These are phyloP conservation scores for Theocolax elegans DNA, from an alignment of 1,140 invertebrate species.

Conservation along the genomic window DNA sequence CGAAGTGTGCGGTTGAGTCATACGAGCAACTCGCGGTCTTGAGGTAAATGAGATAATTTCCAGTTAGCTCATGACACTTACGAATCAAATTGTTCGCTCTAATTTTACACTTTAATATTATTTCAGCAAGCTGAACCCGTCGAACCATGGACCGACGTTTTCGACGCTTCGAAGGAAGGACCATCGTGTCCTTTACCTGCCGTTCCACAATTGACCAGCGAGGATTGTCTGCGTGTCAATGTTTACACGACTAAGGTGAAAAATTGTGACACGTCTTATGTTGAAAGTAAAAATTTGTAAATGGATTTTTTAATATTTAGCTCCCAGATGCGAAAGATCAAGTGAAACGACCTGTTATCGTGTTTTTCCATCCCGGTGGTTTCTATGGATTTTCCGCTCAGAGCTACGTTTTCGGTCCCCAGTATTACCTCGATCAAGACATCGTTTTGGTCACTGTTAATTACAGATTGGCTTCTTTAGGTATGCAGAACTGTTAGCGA, in stretches of 20 bases:
- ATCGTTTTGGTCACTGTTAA: constrained; percentile 78
- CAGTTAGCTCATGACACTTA: too few species aligned
- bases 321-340: constrained; percentile 21
- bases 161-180: constrained; percentile 60
- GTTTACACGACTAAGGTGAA: constrained; percentile 70
- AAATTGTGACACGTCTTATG: not conserved
- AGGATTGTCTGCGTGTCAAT: constrained; percentile 79
- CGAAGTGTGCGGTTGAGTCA: too few species aligned
- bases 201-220: constrained; percentile 49
- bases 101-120: too few species aligned
- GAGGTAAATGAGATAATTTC: too few species aligned
- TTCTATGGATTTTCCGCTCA: constrained; percentile 67
- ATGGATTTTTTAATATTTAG: not conserved
- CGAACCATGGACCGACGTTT: constrained; percentile 65
- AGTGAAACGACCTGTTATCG: constrained; percentile 57
- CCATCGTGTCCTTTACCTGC: constrained; percentile 52
- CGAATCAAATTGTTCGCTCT: too few species aligned
- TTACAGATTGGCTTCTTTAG: constrained; percentile 74
- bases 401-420: constrained; percentile 69
- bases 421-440: constrained; percentile 74
- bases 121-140: constrained; percentile 52
- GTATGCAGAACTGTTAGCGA: constrained; percentile 52
- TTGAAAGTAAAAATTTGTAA: not conserved
- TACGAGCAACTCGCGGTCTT: too few species aligned
- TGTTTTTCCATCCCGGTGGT: constrained; percentile 69